Evolutionary conservation across 2,888 invertebrate species (phyloP).

Genomic region (Dynastes grantii): DNA sequence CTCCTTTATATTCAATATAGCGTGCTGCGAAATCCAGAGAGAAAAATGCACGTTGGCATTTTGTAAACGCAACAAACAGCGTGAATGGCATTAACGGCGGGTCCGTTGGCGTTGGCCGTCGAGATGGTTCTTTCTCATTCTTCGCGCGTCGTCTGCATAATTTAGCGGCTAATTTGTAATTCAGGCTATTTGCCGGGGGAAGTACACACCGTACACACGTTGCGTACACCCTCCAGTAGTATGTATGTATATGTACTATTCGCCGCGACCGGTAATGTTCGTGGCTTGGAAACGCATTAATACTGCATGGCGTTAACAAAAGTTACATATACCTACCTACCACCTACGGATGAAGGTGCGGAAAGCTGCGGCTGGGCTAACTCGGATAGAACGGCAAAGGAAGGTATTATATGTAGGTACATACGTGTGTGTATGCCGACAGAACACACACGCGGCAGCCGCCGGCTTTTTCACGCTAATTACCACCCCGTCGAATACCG

Average conservation of each 20-base stretch:
- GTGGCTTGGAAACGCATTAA: conserved; percentile 38
- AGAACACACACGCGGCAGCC: conserved; percentile 31
- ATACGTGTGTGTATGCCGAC: neutral
- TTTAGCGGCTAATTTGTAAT: conserved; percentile 44
- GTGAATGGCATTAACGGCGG: too few species aligned
- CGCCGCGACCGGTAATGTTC: conserved; percentile 44
- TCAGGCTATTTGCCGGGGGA: conserved; percentile 37
- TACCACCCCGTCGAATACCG: conserved; percentile 33
- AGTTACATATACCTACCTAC: conserved; percentile 33
- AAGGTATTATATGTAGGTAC: conserved; percentile 12
- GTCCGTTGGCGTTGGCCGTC: too few species aligned
- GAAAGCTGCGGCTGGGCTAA: neutral
- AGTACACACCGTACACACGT: conserved; percentile 10
- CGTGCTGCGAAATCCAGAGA: too few species aligned
- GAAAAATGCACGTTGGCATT: too few species aligned
- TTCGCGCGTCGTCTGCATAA: conserved; percentile 42
- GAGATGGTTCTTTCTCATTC: conserved; percentile 54
- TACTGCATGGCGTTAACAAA: conserved; percentile 43
- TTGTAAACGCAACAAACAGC: too few species aligned
- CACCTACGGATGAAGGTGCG: neutral
- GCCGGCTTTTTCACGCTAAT: conserved; percentile 49
- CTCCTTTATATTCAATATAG: too few species aligned
- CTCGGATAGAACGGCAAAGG: neutral
- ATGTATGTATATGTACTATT: conserved; percentile 19
- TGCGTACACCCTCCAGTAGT: neutral